These are phyloP conservation scores for Porites evermanni DNA, from an alignment of 92 coral and sea anemone species.

Conservation along the genomic window DNA sequence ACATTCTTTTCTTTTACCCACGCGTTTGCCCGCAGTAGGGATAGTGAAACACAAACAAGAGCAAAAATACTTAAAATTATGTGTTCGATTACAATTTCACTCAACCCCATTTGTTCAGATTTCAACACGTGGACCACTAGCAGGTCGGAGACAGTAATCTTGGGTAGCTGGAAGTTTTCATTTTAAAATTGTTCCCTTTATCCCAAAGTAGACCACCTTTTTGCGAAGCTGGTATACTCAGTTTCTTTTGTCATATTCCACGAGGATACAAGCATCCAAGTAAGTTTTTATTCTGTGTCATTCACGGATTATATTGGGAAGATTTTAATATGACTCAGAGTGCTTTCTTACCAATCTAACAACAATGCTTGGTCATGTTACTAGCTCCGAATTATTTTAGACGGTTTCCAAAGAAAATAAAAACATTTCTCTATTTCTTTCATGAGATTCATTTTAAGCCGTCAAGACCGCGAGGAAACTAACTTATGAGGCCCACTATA, in stretches of 20 bases:
- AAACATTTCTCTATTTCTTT: no score
- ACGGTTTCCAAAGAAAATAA: no score
- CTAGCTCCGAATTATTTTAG: no score
- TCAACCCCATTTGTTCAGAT: background rate
- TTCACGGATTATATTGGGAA: background rate
- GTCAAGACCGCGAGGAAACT: no score
- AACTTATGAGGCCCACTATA: no score
- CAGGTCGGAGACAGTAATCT: no score
- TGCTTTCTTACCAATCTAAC: no score
- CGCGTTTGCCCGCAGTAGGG: constrained; percentile 11
- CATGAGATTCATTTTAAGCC: no score
- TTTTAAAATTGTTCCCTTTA: background rate
- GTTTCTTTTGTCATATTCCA: background rate
- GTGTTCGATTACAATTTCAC: background rate
- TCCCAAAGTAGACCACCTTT: background rate
- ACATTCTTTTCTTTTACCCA: constrained; percentile 26
- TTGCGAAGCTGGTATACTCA: background rate
- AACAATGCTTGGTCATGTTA: no score
- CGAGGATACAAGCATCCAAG: background rate
- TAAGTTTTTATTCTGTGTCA: background rate
- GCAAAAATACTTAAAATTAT: background rate
- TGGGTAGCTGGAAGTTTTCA: background rate
- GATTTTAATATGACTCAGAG: no score
- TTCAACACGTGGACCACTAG: no score
- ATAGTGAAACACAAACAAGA: background rate